phyloP scores from a whole-genome alignment of 2,888 invertebrate species.

The Cantharis flavilabris region DNA sequence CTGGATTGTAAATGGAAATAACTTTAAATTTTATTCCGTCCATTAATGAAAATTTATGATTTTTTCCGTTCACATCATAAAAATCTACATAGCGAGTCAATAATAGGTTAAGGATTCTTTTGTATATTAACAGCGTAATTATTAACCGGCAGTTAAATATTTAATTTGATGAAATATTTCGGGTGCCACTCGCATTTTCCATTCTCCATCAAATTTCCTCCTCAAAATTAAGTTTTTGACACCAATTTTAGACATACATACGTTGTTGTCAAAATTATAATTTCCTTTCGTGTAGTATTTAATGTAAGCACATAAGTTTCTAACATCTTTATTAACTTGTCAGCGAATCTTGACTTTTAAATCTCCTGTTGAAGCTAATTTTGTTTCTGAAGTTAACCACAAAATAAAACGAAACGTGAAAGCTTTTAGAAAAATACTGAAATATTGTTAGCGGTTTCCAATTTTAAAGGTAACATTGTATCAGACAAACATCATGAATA shows the following conservation, averaged over 20 bases:
- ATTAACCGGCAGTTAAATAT: not conserved
- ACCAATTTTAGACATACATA: not conserved
- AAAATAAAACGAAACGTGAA: not conserved
- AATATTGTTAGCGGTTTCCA: not conserved
- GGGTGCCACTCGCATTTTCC: not conserved
- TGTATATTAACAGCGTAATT: not conserved
- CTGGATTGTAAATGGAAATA: not conserved
- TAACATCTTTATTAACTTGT: not conserved
- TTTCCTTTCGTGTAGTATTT: not conserved
- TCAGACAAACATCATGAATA: not conserved
- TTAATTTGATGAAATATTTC: not conserved
- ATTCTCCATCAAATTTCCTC: not conserved
- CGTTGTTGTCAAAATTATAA: not conserved
- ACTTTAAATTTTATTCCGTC: not conserved
- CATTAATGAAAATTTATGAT: slow-evolving; percentile 2
- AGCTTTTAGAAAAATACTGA: not conserved
- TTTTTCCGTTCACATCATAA: not conserved
- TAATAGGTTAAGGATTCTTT: not conserved
- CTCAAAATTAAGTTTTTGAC: not conserved
- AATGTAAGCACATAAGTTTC: not conserved
- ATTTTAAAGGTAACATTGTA: not conserved
- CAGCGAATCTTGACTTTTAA: not conserved
- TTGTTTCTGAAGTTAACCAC: not conserved
- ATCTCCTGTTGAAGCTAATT: not conserved
- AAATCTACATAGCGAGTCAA: not conserved